phyloP scores from a whole-genome alignment of 2,888 invertebrate species.

The Odontomyia ornata region DNA sequence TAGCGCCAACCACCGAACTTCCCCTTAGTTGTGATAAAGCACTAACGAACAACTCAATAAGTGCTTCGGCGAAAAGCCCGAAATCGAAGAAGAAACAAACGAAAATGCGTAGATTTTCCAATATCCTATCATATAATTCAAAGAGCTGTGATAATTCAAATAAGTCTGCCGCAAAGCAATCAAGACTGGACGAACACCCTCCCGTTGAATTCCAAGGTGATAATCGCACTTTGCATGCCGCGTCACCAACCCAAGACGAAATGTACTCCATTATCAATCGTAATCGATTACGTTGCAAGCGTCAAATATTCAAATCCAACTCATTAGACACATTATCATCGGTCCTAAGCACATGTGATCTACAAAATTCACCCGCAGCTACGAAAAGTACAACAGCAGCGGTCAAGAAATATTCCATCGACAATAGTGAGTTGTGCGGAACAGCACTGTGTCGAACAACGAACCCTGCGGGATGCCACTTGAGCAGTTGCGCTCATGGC shows the following conservation, averaged over 20 bases:
- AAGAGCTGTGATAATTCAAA: constrained; percentile 40
- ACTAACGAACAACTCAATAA: not conserved
- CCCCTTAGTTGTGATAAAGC: constrained; percentile 15
- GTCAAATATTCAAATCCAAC: constrained; percentile 60
- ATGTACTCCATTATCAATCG: constrained; percentile 61
- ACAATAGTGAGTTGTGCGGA: constrained; percentile 53
- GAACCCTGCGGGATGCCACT: constrained; percentile 23
- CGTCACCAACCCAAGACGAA: constrained; percentile 56
- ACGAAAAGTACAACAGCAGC: constrained; percentile 56
- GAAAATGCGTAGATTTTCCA: constrained; percentile 62
- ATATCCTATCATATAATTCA: constrained; percentile 60
- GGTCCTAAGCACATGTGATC: constrained; percentile 24
- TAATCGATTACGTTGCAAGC: constrained; percentile 49
- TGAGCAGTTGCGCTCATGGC: not conserved
- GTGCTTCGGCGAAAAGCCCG: constrained; percentile 41
- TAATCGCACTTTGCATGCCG: constrained; percentile 52
- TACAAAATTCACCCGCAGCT: constrained; percentile 54
- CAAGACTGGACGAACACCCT: constrained; percentile 4
- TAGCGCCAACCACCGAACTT: not conserved
- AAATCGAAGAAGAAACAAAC: constrained; percentile 54
- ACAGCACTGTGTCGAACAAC: constrained; percentile 15
- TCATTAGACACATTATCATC: constrained; percentile 61
- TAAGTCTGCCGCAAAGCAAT: constrained; percentile 18
- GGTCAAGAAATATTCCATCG: constrained; percentile 59
- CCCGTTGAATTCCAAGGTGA: not conserved